Evolutionary conservation across 2,888 invertebrate genomes (phyloP).

Genomic region (Ectobius pallidus): DNA sequence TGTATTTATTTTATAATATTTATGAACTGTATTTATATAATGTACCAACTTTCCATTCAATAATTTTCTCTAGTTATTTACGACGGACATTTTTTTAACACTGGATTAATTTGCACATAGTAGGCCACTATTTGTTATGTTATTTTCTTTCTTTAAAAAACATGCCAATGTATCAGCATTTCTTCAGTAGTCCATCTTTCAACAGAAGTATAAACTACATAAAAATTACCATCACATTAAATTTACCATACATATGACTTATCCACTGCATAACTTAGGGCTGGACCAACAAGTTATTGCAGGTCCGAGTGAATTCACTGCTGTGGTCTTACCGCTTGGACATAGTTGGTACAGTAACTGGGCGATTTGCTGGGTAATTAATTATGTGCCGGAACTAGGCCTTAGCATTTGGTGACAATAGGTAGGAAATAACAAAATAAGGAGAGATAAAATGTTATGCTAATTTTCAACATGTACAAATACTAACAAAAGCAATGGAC

Average conservation of each 20-base stretch:
- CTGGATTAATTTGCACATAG: constrained; percentile 38
- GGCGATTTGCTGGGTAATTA: not conserved
- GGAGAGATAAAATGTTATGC: not conserved
- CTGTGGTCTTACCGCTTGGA: not conserved
- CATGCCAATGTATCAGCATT: constrained; percentile 5
- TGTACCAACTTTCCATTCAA: constrained; percentile 42
- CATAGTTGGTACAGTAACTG: constrained; percentile 2
- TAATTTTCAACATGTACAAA: not conserved
- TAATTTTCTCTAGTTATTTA: constrained; percentile 40
- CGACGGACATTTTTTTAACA: constrained; percentile 42
- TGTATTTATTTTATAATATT: constrained; percentile 40
- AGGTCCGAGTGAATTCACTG: not conserved
- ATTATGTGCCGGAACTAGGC: not conserved
- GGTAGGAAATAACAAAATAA: not conserved
- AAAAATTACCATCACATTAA: constrained; percentile 29
- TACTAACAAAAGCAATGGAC: constrained; percentile 8
- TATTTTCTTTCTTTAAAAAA: constrained; percentile 5
- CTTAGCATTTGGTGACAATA: not conserved
- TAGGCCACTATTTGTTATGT: constrained; percentile 40
- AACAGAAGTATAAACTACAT: constrained; percentile 35
- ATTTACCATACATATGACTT: not conserved
- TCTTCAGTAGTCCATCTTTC: constrained; percentile 11
- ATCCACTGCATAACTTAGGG: not conserved
- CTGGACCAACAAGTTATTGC: no score
- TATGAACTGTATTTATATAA: constrained; percentile 42